These are phyloP conservation scores for Cantharis rustica DNA, from an alignment of 2,888 invertebrate species.

Conservation along the genomic window DNA sequence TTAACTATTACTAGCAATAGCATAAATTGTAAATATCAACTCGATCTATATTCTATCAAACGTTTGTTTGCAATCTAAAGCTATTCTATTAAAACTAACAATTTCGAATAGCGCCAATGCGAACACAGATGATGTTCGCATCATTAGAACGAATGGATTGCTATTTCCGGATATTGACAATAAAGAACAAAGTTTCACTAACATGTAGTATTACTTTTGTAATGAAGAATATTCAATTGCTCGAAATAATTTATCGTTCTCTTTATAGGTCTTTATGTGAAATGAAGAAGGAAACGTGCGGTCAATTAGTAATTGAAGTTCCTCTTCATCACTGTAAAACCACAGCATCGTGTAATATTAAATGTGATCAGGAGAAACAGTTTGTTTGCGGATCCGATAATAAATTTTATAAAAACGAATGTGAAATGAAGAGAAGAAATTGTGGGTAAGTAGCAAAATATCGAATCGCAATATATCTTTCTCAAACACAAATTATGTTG, in stretches of 20 bases:
- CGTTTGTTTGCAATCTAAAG: neutral
- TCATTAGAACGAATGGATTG: neutral
- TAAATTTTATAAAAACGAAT: conserved; percentile 87
- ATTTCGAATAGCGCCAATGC: neutral
- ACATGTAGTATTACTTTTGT: neutral
- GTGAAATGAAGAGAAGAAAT: conserved; percentile 88
- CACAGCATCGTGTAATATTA: conserved; percentile 81
- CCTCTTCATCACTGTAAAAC: conserved; percentile 83
- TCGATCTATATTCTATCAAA: neutral
- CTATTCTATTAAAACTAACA: neutral
- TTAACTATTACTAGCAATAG: neutral
- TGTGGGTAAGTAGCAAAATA: conserved; percentile 69
- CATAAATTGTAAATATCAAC: neutral
- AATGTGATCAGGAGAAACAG: conserved; percentile 71
- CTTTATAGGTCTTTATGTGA: conserved; percentile 77
- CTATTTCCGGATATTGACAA: neutral
- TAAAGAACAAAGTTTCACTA: neutral
- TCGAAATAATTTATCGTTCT: neutral
- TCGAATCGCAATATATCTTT: neutral
- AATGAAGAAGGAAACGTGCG: conserved; percentile 80
- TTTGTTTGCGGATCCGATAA: conserved; percentile 91
- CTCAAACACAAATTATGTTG: neutral
- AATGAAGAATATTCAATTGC: neutral
- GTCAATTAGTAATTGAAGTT: conserved; percentile 83
- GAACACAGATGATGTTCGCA: neutral